These are phyloP conservation scores for Champsocephalus gunnari DNA, from an alignment of 2,797 vertebrate species.

Conservation along the genomic window DNA sequence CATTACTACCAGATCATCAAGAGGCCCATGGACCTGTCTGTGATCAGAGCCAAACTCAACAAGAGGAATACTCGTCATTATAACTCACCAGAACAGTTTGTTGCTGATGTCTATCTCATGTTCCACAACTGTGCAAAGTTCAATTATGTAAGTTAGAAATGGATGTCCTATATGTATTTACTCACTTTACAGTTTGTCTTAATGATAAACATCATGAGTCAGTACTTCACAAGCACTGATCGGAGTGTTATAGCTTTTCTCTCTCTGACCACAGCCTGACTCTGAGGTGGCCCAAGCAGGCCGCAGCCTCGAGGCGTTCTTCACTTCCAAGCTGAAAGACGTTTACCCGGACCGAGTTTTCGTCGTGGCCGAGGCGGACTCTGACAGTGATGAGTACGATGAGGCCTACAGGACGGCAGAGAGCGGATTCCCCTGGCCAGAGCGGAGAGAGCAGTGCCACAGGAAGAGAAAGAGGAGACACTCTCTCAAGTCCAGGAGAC, in stretches of 20 bases:
- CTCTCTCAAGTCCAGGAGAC: constrained; percentile 85
- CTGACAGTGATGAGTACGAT: constrained; percentile 92
- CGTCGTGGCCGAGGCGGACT: constrained; percentile 86
- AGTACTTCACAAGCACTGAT: neutral
- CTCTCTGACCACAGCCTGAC: constrained; percentile 87
- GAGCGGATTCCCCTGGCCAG: constrained; percentile 91
- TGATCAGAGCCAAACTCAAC: constrained; percentile 90
- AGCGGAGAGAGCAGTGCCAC: constrained; percentile 90
- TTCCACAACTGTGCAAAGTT: constrained; percentile 98
- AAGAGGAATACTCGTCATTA: constrained; percentile 90
- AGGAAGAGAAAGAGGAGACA: constrained; percentile 95
- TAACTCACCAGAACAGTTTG: constrained; percentile 89
- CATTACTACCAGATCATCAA: constrained; percentile 99
- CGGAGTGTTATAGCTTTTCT: constrained; percentile 10
- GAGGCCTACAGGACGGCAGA: constrained; percentile 80
- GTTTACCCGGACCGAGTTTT: constrained; percentile 90
- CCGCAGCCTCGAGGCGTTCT: constrained; percentile 90
- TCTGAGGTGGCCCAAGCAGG: constrained; percentile 98
- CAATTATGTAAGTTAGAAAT: constrained; percentile 92
- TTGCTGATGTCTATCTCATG: constrained; percentile 95
- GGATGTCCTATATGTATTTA: neutral
- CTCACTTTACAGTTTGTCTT: neutral
- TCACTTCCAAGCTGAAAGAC: constrained; percentile 90
- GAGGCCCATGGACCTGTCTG: constrained; percentile 96
- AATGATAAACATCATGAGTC: constrained; percentile 4